A percentile compares a stretch with the other conserved stretches of the same genome.
Evolutionary conservation across 2,113 vertebrate genomes (phyloP).

Genomic region (Spheniscus mendiculus): DNA sequence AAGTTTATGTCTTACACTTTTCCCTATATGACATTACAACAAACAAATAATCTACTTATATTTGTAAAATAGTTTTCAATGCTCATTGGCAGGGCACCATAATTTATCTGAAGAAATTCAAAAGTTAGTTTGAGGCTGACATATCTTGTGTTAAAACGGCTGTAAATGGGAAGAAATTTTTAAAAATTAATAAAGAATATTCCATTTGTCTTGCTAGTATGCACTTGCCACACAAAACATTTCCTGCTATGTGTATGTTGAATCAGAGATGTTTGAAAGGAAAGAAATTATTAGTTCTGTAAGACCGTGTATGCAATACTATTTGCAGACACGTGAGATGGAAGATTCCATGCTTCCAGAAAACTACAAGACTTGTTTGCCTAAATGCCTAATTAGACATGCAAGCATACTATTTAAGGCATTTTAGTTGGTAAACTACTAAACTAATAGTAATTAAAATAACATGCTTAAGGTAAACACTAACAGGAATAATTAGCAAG

Average conservation of each 20-base stretch:
- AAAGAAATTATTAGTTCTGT: background rate
- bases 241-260: background rate
- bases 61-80: background rate
- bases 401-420: background rate
- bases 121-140: background rate
- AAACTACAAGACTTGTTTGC: background rate
- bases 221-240: background rate
- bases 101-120: background rate
- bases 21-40: background rate
- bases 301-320: background rate
- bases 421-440: background rate
- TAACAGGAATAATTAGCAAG: background rate
- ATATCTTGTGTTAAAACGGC: background rate
- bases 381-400: background rate
- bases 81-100: background rate
- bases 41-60: background rate
- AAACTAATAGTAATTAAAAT: background rate
- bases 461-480: background rate
- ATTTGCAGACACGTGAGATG: rapidly evolving
- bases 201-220: background rate
- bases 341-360: background rate
- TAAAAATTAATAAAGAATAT: background rate
- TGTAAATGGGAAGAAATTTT: background rate
- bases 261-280: background rate
- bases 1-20: background rate